Evolutionary conservation across 1,140 invertebrate species (phyloP).

Genomic region (Drosophila repletoides): DNA sequence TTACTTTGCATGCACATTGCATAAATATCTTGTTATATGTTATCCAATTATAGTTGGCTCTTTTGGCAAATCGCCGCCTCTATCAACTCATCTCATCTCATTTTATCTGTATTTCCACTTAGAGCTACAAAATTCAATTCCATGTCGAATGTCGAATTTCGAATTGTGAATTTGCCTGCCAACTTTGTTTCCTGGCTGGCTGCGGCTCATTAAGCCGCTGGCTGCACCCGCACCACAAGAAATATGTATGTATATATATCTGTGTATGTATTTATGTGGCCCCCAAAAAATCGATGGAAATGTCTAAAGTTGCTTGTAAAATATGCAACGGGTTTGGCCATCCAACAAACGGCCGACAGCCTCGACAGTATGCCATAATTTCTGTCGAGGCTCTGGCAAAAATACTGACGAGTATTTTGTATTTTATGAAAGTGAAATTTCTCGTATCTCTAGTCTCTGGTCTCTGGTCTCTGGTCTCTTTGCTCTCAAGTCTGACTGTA

Average conservation of each 20-base stretch:
- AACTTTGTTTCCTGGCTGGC: slow-evolving; percentile 42
- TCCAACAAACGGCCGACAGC: slow-evolving; percentile 14
- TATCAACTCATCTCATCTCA: slow-evolving; percentile 27
- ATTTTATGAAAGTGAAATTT: slow-evolving; percentile 57
- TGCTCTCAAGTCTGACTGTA: slow-evolving; percentile 5
- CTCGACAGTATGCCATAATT: slow-evolving; percentile 47
- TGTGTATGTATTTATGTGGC: too few relatives aligned
- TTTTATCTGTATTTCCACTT: slow-evolving; percentile 24
- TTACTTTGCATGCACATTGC: slow-evolving; percentile 1
- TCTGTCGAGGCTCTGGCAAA: slow-evolving; percentile 34
- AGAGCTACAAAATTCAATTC: too few relatives aligned
- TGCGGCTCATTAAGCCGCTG: slow-evolving; percentile 44
- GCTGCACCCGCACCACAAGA: slow-evolving; percentile 46
- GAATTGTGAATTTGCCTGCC: slow-evolving; percentile 7
- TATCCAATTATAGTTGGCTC: slow-evolving; percentile 25
- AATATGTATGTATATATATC: slow-evolving; percentile 4
- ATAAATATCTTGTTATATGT: slow-evolving; percentile 19
- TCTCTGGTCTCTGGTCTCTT: slow-evolving; percentile 1
- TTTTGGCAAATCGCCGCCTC: slow-evolving; percentile 18
- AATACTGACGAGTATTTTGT: slow-evolving; percentile 36
- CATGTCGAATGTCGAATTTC: slow-evolving; percentile 12
- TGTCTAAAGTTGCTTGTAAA: slow-evolving; percentile 16
- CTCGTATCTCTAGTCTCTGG: slow-evolving; percentile 39
- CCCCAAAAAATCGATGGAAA: slow-evolving; percentile 26
- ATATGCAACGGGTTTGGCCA: slow-evolving; percentile 36